Conservation (phyloP, 1,140 invertebrate genomes). For the Microplitis demolitor region DNA sequence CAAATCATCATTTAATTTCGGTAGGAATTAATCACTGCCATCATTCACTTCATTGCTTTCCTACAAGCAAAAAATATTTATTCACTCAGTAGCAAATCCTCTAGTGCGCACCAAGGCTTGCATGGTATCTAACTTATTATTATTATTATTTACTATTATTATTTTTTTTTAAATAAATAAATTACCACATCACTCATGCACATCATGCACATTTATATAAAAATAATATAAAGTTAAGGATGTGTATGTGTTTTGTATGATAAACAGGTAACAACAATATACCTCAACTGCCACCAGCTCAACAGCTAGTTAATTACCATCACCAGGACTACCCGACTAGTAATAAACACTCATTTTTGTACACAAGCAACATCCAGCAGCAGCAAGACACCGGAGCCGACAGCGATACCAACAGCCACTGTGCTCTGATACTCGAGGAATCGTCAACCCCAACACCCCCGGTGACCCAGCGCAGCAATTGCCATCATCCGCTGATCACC, state of each 20-base stretch:
- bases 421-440: slow-evolving; percentile 65
- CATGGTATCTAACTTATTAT: too few species aligned
- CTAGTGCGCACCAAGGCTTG: too few species aligned
- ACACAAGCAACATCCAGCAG: slow-evolving; percentile 53
- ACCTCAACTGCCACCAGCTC: slow-evolving; percentile 30
- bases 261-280: slow-evolving; percentile 37
- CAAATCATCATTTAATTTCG: slow-evolving; percentile 16
- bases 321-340: slow-evolving; percentile 43
- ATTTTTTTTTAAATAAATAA: too few species aligned
- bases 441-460: slow-evolving; percentile 47
- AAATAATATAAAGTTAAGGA: not conserved
- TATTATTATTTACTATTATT: too few species aligned
- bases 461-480: not conserved
- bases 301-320: slow-evolving; percentile 39
- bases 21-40: slow-evolving; percentile 14
- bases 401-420: slow-evolving; percentile 70
- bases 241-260: slow-evolving; percentile 31
- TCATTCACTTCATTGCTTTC: not conserved
- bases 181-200: too few species aligned
- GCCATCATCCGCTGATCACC: slow-evolving; percentile 45
- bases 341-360: slow-evolving; percentile 54
- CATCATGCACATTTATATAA: too few species aligned
- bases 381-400: slow-evolving; percentile 62
- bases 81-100: too few species aligned
- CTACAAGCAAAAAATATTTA: not conserved